Percentiles rank a stretch among this genome's conserved stretches.
Conservation (phyloP, 2,888 invertebrate species). For the Macrosoma leucophasiata region DNA sequence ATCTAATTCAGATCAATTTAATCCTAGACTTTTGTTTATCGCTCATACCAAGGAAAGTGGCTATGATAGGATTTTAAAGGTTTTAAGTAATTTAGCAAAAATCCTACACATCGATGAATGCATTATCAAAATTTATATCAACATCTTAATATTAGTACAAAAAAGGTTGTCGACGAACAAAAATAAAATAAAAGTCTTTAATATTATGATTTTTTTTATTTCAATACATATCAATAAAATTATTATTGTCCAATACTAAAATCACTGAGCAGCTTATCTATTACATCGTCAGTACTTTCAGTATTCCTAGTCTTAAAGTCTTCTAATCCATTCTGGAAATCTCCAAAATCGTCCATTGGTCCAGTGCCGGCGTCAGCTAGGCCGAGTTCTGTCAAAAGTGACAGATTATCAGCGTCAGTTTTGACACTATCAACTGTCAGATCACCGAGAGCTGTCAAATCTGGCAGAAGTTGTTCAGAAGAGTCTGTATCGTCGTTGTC, state of each 20-base stretch:
- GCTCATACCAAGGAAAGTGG: too few relatives aligned
- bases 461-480: slow-evolving; percentile 54
- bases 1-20: too few relatives aligned
- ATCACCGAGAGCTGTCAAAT: slow-evolving; percentile 30
- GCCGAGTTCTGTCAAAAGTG: slow-evolving; percentile 74
- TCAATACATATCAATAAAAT: neutral
- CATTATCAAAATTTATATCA: too few relatives aligned
- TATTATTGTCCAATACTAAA: slow-evolving; percentile 44
- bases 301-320: slow-evolving; percentile 40
- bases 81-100: too few relatives aligned
- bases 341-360: slow-evolving; percentile 53
- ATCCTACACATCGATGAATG: too few relatives aligned
- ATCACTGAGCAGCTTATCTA: slow-evolving; percentile 60
- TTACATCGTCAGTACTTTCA: slow-evolving; percentile 51
- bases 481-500: slow-evolving; percentile 53
- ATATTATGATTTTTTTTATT: too few relatives aligned
- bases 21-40: too few relatives aligned
- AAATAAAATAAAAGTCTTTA: too few relatives aligned
- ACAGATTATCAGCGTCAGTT: slow-evolving; percentile 50
- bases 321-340: slow-evolving; percentile 61
- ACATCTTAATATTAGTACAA: too few relatives aligned
- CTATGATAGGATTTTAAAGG: too few relatives aligned
- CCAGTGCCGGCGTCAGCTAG: slow-evolving; percentile 61
- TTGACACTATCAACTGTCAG: slow-evolving; percentile 27
- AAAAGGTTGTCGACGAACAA: too few relatives aligned